phyloP scores from a whole-genome alignment of 2,797 vertebrate species.

The Thalassophryne amazonica region DNA sequence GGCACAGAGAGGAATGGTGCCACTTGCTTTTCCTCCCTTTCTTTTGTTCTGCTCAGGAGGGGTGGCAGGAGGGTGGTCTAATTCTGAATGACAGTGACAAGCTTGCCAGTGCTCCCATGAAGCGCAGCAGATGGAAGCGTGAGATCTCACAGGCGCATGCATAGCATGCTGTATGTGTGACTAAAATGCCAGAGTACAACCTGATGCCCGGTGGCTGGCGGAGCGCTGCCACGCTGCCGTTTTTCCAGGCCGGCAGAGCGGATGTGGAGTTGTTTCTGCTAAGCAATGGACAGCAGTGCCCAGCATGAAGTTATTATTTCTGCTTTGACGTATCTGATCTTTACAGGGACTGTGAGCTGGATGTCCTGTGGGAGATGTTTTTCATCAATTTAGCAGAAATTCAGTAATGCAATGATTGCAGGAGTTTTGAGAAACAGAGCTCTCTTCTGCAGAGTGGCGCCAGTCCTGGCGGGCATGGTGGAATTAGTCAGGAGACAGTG shows the following conservation, averaged over 20 bases:
- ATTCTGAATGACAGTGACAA: slow-evolving; percentile 68
- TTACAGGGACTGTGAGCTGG: slow-evolving; percentile 24
- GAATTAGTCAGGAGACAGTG: slow-evolving; percentile 84
- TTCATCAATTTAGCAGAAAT: slow-evolving; percentile 62
- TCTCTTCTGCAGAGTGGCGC: slow-evolving; percentile 70
- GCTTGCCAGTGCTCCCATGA: slow-evolving; percentile 55
- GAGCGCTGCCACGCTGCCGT: slow-evolving; percentile 53
- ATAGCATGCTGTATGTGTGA: slow-evolving; percentile 23
- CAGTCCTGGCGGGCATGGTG: slow-evolving; percentile 69
- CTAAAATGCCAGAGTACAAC: slow-evolving; percentile 64
- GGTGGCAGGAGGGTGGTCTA: slow-evolving; percentile 47
- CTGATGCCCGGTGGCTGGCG: slow-evolving; percentile 67
- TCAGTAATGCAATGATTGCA: slow-evolving; percentile 60
- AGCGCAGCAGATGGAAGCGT: slow-evolving; percentile 56
- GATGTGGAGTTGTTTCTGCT: slow-evolving; percentile 33
- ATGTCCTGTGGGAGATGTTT: slow-evolving; percentile 34
- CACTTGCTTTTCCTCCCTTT: slow-evolving; percentile 36
- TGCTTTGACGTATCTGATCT: slow-evolving; percentile 33
- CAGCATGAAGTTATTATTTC: slow-evolving; percentile 43
- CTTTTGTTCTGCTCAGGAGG: slow-evolving; percentile 46
- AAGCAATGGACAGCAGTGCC: slow-evolving; percentile 16
- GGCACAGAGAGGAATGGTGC: slow-evolving; percentile 45
- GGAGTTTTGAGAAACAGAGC: slow-evolving; percentile 63
- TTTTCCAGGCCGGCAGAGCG: slow-evolving; percentile 48
- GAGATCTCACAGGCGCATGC: slow-evolving; percentile 21